Evolutionary conservation across 2,113 vertebrate genomes (phyloP).

Genomic region (Atrichornis clamosus): DNA sequence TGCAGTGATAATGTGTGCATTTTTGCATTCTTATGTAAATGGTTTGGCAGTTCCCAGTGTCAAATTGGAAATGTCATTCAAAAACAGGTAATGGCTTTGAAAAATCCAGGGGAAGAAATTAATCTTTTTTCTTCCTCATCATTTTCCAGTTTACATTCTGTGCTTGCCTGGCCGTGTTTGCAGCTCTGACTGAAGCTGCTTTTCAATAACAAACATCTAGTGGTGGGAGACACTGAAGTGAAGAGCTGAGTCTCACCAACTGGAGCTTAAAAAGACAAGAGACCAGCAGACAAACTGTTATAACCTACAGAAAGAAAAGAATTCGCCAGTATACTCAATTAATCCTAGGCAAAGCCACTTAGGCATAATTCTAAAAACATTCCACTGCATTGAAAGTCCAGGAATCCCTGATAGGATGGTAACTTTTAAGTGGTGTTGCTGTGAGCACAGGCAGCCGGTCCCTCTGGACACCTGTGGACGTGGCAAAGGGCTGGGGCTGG

Average conservation of each 20-base stretch:
- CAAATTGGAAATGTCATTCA: constrained; percentile 60
- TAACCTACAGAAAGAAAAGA: not conserved
- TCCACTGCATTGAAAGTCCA: not conserved
- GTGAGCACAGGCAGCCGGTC: not conserved
- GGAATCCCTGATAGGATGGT: not conserved
- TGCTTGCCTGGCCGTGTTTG: not conserved
- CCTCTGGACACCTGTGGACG: accelerated
- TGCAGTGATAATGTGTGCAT: constrained; percentile 69
- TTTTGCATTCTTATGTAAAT: constrained; percentile 70
- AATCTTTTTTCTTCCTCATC: not conserved
- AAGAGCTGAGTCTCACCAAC: not conserved
- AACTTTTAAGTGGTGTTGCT: not conserved
- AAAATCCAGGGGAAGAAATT: constrained; percentile 37
- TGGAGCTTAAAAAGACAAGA: not conserved
- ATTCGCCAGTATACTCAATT: not conserved
- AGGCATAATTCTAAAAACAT: not conserved
- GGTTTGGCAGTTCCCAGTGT: constrained; percentile 7
- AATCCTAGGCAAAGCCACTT: not conserved
- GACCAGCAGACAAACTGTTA: not conserved
- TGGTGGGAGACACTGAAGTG: not conserved
- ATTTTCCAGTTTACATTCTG: not conserved
- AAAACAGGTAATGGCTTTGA: constrained; percentile 45
- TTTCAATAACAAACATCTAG: not conserved
- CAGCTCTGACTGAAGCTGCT: not conserved
- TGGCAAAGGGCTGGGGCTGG: not conserved